Evolutionary conservation across 2,797 vertebrate genomes (phyloP), one percentile per base, ranked within the genome.

Genomic region (Pseudochirops corinnae): DNA sequence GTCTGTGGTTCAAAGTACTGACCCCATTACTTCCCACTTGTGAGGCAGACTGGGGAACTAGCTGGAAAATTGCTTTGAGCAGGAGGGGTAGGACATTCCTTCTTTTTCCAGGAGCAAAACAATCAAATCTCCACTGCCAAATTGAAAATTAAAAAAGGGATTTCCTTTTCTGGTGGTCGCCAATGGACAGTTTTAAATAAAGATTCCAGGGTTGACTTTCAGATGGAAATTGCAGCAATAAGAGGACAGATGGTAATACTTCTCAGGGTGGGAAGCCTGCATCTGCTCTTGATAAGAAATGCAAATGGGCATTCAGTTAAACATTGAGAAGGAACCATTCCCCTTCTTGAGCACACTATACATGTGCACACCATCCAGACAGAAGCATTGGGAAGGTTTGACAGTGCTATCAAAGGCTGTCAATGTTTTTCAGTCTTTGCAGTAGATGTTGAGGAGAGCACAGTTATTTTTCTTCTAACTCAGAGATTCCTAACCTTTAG

Each of bases 271-370:
- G 98, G 97, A 98, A 97, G 96, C 93, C 96, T 96, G 96, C 98
- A 97, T 98, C 98, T 98, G 98, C 96, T 98, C 96, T 62, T 57
- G 95, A 91, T 94, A 96, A 98, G 97, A 98, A 98, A 98, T 97
- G 98, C 97, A 98, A 98, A 98, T 98, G 60, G n/a, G 1, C 7
- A 39, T 52, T 96, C 97, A 97, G 97, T 97, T 98, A 97, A 91
- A 94, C 95, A 98, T 98, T 98, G 97, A 96, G 93, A 95, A 92
- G 94, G 95, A 97, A 94, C 95, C 0, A 6, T 96, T 95, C 94
- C 96, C 67, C 39, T 11, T 95, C 91, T 94, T 92, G 55, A 91
- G 97, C 95, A 97, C 94, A 94, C 98, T 6, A n/a, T 90, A 90
- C 62, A 0, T 94, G 90, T 93, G 92, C 95, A 60, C 39, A 50